Conservation (phyloP, 2,888 invertebrate genomes). For the Trisateles emortualis region DNA sequence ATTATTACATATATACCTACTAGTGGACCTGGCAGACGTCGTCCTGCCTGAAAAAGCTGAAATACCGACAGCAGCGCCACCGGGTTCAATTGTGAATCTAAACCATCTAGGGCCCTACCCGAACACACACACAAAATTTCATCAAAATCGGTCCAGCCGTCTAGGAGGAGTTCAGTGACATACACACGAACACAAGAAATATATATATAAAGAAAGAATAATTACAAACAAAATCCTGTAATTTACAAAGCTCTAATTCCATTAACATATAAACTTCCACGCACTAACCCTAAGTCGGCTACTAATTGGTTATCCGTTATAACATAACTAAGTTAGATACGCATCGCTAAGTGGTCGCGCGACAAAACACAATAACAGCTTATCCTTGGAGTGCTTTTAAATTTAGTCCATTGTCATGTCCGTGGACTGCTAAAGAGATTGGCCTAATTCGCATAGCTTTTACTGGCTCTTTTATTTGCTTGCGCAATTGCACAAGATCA, state of each 20-base stretch:
- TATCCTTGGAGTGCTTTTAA: constrained; percentile 72
- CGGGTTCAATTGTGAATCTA: too few relatives aligned
- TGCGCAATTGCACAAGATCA: neutral
- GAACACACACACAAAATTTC: too few relatives aligned
- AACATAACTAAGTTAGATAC: constrained; percentile 68
- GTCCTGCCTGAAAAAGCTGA: too few relatives aligned
- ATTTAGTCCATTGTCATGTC: constrained; percentile 58
- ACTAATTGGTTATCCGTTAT: constrained; percentile 77
- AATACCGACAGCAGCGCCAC: too few relatives aligned
- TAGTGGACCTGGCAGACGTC: too few relatives aligned
- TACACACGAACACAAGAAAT: too few relatives aligned
- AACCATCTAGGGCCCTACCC: too few relatives aligned
- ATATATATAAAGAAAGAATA: too few relatives aligned
- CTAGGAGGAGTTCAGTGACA: too few relatives aligned
- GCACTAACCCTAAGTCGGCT: constrained; percentile 68
- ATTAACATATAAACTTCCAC: neutral
- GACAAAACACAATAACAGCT: constrained; percentile 72
- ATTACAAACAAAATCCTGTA: too few relatives aligned
- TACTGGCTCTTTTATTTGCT: neutral
- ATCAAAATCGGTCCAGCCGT: too few relatives aligned
- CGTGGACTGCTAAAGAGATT: constrained; percentile 29
- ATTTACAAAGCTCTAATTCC: neutral
- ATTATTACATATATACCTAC: too few relatives aligned
- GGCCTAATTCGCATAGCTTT: constrained; percentile 14
- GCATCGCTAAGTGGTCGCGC: constrained; percentile 63